Base-by-base conservation (phyloP, 2,113 vertebrate genomes). In the Nothocercus julius region DNA sequence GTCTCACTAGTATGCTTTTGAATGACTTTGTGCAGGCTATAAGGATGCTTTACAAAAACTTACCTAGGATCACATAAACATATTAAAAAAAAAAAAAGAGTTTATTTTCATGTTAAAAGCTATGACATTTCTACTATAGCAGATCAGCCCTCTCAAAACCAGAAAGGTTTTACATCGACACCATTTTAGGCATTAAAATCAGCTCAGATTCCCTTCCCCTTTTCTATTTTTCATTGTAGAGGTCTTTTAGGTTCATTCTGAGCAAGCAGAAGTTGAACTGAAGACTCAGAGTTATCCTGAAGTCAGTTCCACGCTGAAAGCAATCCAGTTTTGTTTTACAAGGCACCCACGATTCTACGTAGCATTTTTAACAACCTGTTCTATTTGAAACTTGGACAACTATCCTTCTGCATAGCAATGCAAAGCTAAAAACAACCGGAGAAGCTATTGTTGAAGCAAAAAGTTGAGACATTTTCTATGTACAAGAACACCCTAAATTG, bases 61-160 rank as follows among this genome's bases (percentile, higher is more conserved):
- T 27, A 28, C 17, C 62, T 18, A 64, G 36, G 25, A 64, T 40
- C 36, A 64, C 24, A 38, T 6, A 32, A 16, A 63, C 36, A 49
- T 11, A 49, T 20, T 47, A 38, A 59, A n/a, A 59, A 25, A 38
- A 25, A 13, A 17, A 56, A 58, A 4, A 25, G 25, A 63, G 24
- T 17, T 40, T 63, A 40, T 16, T 10, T 15, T 63, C 36, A 24
- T 38, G 34, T 51, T 53, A 72, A 49, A 72, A 36, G 5, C 4
- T 38, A 53, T 19, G 69, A 34, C 28, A 53, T 5, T 38, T 25
- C 47, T 27, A 38, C 13, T 36, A 53, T 25, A 27, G 17, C 36
- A 25, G n/a, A 72, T 47, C 47, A 53, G 34, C 24, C 32, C 34
- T 24, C 24, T 3, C 21, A 68, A 76, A 27, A 0, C 0, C 18